phyloP scores from a whole-genome alignment of 1,140 invertebrate species.

The Conus betulinus region DNA sequence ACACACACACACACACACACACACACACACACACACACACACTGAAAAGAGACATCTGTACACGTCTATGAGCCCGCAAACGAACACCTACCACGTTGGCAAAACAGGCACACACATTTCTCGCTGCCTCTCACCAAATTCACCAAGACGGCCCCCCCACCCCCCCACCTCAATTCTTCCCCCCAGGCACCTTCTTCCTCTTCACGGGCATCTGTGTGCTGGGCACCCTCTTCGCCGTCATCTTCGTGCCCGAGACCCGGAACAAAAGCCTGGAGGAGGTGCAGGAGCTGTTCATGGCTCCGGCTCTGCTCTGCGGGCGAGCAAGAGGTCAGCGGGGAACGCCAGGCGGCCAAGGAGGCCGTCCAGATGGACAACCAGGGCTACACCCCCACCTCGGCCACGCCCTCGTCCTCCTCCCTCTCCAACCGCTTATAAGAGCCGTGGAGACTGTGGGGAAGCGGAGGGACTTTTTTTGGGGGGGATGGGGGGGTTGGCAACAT shows the following conservation, averaged over 20 bases:
- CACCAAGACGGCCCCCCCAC: too few species aligned
- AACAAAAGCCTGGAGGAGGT: constrained; percentile 94
- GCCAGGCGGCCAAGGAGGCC: not conserved
- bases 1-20: too few species aligned
- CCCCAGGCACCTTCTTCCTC: constrained; percentile 84
- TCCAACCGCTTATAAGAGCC: not conserved
- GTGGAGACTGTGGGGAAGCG: too few species aligned
- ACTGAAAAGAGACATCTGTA: too few species aligned
- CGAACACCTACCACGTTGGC: too few species aligned
- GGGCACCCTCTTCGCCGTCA: constrained; percentile 86
- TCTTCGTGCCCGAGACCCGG: constrained; percentile 93
- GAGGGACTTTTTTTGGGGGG: too few species aligned
- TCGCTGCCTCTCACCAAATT: too few species aligned
- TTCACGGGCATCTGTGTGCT: constrained; percentile 85
- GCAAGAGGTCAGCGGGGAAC: not conserved
- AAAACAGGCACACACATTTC: too few species aligned
- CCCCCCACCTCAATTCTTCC: constrained; percentile 19
- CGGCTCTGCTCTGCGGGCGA: constrained; percentile 13
- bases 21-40: too few species aligned
- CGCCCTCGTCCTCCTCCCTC: not conserved
- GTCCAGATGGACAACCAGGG: not conserved
- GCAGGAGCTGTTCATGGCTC: constrained; percentile 76
- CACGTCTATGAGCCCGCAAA: too few species aligned
- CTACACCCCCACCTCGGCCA: not conserved
- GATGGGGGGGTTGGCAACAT: not conserved